A percentile compares a stretch with the other conserved stretches of the same genome.
Conservation (phyloP, 2,797 vertebrate genomes). For the Octomys mimax region DNA sequence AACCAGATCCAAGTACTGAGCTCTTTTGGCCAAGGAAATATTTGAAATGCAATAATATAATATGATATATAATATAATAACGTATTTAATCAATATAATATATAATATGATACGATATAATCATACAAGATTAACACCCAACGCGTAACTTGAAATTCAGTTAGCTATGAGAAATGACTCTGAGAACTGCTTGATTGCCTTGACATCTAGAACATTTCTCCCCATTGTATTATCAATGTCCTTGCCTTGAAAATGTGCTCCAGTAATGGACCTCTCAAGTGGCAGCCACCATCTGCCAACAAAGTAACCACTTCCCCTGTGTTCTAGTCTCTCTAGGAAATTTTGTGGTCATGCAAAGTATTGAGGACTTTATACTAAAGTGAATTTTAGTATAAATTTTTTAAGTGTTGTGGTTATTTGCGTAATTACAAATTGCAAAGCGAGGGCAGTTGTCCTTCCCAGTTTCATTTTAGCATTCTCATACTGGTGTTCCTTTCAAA, state of each 20-base stretch:
- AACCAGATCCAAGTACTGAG: not conserved
- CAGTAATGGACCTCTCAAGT: not conserved
- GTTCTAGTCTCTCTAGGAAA: not conserved
- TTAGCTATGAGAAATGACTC: constrained; percentile 6
- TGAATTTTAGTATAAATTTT: no score
- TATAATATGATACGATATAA: no score
- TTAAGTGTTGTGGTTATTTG: not conserved
- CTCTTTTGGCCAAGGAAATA: not conserved
- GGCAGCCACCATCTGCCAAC: not conserved
- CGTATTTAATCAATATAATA: no score
- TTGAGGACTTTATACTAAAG: not conserved
- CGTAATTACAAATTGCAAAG: not conserved
- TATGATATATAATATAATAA: not conserved
- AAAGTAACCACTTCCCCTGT: not conserved
- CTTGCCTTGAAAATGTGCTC: not conserved
- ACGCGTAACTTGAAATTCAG: constrained; percentile 3
- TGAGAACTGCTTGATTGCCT: not conserved
- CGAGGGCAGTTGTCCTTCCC: not conserved
- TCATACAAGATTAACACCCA: not conserved
- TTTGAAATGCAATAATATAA: not conserved
- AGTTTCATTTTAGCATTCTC: constrained; percentile 27
- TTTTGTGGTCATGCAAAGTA: not conserved
- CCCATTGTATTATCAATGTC: not conserved
- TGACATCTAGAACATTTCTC: not conserved
- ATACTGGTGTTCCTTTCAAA: not conserved